Percentiles rank a stretch among this genome's conserved stretches.
phyloP scores from a whole-genome alignment of 2,113 vertebrate species.

The Zapornia atra region DNA sequence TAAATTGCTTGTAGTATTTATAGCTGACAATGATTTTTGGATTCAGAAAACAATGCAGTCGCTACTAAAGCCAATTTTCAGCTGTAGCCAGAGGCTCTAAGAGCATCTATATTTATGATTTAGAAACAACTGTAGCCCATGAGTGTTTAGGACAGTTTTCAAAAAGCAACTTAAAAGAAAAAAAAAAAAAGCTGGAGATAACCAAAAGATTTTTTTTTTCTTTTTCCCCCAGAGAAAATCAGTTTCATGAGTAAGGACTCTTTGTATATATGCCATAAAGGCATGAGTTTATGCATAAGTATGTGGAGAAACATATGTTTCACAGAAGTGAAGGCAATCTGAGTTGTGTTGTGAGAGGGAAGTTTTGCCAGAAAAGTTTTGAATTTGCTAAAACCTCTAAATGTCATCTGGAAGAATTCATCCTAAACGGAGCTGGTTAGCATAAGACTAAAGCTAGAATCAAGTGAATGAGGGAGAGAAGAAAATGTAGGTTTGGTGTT shows the following conservation, averaged over 20 bases:
- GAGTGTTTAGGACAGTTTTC: neutral
- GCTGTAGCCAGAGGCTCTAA: neutral
- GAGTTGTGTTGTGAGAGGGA: neutral
- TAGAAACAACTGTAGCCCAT: neutral
- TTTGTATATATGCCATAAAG: neutral
- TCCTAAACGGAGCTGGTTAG: neutral
- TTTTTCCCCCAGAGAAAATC: neutral
- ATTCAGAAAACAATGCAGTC: neutral
- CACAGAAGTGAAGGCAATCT: neutral
- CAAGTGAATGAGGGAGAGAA: neutral
- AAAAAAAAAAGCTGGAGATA: neutral
- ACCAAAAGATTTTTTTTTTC: neutral
- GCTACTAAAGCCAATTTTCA: neutral
- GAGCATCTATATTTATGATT: neutral
- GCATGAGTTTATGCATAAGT: neutral
- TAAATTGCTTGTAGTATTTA: neutral
- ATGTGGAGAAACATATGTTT: neutral
- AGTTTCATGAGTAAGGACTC: neutral
- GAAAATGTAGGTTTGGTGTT: neutral
- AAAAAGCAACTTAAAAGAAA: neutral
- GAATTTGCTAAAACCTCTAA: neutral
- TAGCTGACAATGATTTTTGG: neutral
- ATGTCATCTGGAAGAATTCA: neutral
- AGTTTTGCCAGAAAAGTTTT: neutral
- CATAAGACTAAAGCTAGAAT: neutral